Percentiles rank a stretch among this genome's conserved stretches.
Evolutionary conservation across 2,888 invertebrate species (phyloP).

Genomic region (Mallateleia sp.): DNA sequence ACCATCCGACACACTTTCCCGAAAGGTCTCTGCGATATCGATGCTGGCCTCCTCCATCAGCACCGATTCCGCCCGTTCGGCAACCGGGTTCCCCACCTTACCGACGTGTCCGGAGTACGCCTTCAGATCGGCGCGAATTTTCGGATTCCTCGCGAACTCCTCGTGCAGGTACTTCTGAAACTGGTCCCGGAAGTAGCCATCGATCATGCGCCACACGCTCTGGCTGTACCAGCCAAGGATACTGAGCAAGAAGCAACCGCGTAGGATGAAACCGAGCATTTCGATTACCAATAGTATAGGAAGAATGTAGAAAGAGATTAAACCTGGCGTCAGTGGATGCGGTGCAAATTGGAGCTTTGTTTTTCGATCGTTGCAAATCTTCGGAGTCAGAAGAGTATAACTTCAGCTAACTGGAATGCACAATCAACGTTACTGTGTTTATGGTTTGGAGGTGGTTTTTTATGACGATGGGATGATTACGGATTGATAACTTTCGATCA

Average conservation of each 20-base stretch:
- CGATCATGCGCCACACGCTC: slow-evolving; percentile 93
- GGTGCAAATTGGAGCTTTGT: not conserved
- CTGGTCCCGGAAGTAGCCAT: slow-evolving; percentile 93
- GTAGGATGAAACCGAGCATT: slow-evolving; percentile 92
- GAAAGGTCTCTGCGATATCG: slow-evolving; percentile 65
- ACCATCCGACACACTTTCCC: slow-evolving; percentile 32
- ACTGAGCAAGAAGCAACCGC: slow-evolving; percentile 92
- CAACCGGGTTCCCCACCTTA: slow-evolving; percentile 62
- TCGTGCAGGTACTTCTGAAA: slow-evolving; percentile 92
- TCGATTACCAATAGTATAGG: slow-evolving; percentile 56
- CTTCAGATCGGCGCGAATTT: slow-evolving; percentile 84
- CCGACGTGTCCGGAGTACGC: slow-evolving; percentile 63
- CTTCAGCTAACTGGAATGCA: not conserved
- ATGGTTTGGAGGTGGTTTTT: not conserved
- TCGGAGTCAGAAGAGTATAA: not conserved
- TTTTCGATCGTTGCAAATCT: not conserved
- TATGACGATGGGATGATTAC: not conserved
- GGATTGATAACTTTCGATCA: not conserved
- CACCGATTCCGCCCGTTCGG: slow-evolving; percentile 47
- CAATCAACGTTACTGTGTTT: not conserved
- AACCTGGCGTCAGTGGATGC: too few species aligned
- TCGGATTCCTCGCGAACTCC: slow-evolving; percentile 88
- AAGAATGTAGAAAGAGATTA: slow-evolving; percentile 10
- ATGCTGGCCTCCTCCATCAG: slow-evolving; percentile 29
- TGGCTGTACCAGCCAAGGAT: slow-evolving; percentile 94